Evolutionary conservation across 2,797 vertebrate species (phyloP), one percentile per base, ranked within the genome.

Genomic region (Leptoclinus maculatus): DNA sequence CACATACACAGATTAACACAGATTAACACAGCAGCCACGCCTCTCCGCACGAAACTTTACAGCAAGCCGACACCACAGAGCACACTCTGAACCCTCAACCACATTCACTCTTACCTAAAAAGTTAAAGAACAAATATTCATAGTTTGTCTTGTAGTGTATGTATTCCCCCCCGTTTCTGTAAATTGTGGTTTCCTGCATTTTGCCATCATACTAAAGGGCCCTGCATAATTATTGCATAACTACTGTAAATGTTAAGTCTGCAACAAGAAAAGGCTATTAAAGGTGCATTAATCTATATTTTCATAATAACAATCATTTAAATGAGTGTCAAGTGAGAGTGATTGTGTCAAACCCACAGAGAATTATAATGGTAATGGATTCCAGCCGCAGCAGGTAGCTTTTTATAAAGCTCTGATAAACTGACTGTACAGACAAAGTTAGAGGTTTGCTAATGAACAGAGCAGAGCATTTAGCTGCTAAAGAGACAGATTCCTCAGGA

Each of bases 11-110:
- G 57, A 23, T 58, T 39, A 64, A 67, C 71, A 53, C 73, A 79
- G 76, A 85, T 82, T 83, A 74, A 71, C 75, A 58, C 32, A 62
- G 69, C 47, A 32, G 76, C 63, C 68, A 74, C 66, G 12, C 78
- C 38, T 63, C 75, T 72, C 64, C 60, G 56, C 38, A 47, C n/a
- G 53, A 71, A 77, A 77, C 73, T 57, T 1, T 32, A 19, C 41
- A 67, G 64, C 27, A 25, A 76, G 67, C 73, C 67, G 59, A 80
- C 80, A 77, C 71, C 64, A 17, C 65, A 38, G 59, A 75, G 70
- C 62, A 47, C 47, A n/a, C 54, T 32, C 19, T 78, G 17, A 82
- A 74, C 53, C 7, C 58, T 64, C 39, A 38, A 57, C 64, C 76
- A 21, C 62, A 67, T 70, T 80, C 32, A 29, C 64, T 38, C 21